These are phyloP conservation scores for Delia radicum DNA, from an alignment of 1,140 invertebrate genomes.

Conservation along the genomic window DNA sequence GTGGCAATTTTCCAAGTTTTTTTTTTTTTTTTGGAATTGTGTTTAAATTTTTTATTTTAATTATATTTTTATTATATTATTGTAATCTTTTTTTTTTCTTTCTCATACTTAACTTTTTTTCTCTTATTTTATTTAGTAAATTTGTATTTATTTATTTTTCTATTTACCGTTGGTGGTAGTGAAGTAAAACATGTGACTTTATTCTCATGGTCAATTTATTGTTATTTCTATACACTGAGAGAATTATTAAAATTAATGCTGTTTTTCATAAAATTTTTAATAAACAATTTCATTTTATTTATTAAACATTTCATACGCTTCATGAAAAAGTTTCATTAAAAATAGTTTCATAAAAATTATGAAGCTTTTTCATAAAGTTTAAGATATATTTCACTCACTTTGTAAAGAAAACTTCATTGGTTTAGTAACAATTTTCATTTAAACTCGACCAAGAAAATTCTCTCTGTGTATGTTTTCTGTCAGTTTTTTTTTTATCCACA, in stretches of 20 bases:
- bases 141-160: not conserved
- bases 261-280: not conserved
- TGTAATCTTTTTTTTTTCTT: not conserved
- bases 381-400: no score
- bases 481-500: not conserved
- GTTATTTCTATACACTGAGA: no score
- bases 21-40: not conserved
- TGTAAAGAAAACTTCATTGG: no score
- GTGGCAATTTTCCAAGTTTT: not conserved
- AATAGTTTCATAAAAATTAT: no score
- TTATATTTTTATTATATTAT: not conserved
- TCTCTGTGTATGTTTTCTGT: no score
- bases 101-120: not conserved
- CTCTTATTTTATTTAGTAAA: not conserved
- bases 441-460: no score
- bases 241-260: not conserved
- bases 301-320: no score
- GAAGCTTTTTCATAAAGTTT: no score
- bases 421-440: no score
- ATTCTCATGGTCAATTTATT: constrained; percentile 4
- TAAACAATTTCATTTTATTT: no score
- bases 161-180: not conserved
- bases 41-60: not conserved
- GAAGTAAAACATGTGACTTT: not conserved
- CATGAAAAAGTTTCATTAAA: no score